Evolutionary conservation across 2,113 vertebrate species (phyloP), one percentile per base, ranked within the genome.

Genomic region (Gnathonemus longibarbis): DNA sequence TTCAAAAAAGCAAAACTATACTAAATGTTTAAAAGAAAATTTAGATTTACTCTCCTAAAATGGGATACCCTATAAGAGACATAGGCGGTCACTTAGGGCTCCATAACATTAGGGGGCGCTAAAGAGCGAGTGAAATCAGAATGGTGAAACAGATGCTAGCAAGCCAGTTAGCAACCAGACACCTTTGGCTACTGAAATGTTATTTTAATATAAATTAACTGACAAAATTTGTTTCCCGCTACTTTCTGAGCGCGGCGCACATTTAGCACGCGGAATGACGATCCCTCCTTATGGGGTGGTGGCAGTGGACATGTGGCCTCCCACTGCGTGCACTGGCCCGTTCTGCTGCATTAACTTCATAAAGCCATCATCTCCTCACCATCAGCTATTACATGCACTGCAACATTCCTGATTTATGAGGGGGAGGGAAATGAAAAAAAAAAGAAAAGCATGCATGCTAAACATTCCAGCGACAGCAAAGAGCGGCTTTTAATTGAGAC

Each of bases 401-500:
- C 97, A 97, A 97, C 97, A 96, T 97, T 97, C 95, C 97, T 98
- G 98, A 99, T 99, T 98, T 99, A 99, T 97, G 96, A 96, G 96
- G 94, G 94, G 93, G 95, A 94, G 97, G 97, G 98, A 10, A 53
- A 52, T 17, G 48, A 2, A 17, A 7, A 35, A 96, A 97, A 97
- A 97, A 97, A 96, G 13, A 52, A 52, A 52, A 52, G 1, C 98
- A 98, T 97, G 97, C 97, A 97, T 93, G 96, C 96, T 96, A 97
- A 98, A 98, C 96, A 97, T 98, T 97, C 97, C 31, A 8, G 74
- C 74, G 74, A 80, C 74, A 42, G 17, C 74, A 42, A 80, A 97
- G 97, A 99, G 97, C 98, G 98, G 97, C 98, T 98, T 99, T 99
- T 99, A 99, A 99, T 99, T 98, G 98, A 98, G 98, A 98, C 98